Percentiles rank a stretch among this genome's conserved stretches.
phyloP scores from a whole-genome alignment of 2,113 vertebrate genomes.

The Crypturellus undulatus region DNA sequence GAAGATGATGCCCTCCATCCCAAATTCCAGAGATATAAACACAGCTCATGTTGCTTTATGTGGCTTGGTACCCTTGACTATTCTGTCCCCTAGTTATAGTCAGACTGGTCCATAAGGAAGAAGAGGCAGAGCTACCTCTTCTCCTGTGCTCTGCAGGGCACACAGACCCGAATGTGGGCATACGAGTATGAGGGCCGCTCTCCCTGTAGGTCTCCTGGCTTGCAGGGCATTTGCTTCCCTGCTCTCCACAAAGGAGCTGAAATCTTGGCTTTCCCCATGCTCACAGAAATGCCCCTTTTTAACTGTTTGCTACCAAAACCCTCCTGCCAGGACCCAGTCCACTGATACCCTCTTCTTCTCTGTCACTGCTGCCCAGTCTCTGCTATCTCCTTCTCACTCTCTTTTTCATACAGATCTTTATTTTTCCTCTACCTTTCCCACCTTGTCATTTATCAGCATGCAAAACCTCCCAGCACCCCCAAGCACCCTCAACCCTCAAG shows the following conservation, averaged over 20 bases:
- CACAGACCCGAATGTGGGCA: rapidly evolving
- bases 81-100: background rate
- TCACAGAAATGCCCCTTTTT: background rate
- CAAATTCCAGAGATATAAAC: background rate
- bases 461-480: background rate
- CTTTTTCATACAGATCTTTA: background rate
- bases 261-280: background rate
- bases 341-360: background rate
- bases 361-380: background rate
- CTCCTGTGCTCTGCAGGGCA: background rate
- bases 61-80: background rate
- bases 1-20: background rate
- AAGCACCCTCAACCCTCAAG: background rate
- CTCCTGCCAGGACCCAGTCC: background rate
- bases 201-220: background rate
- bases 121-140: background rate
- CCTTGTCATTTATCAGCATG: background rate
- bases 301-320: background rate
- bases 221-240: background rate
- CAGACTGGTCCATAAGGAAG: background rate
- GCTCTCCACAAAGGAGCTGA: background rate
- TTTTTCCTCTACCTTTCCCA: background rate
- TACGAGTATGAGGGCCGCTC: background rate
- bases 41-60: rapidly evolving
- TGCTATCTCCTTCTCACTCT: too few species aligned